A percentile compares a stretch with the other conserved stretches of the same genome.
Conservation (phyloP, 2,888 invertebrate species). For the Leptinotarsa haldemani region DNA sequence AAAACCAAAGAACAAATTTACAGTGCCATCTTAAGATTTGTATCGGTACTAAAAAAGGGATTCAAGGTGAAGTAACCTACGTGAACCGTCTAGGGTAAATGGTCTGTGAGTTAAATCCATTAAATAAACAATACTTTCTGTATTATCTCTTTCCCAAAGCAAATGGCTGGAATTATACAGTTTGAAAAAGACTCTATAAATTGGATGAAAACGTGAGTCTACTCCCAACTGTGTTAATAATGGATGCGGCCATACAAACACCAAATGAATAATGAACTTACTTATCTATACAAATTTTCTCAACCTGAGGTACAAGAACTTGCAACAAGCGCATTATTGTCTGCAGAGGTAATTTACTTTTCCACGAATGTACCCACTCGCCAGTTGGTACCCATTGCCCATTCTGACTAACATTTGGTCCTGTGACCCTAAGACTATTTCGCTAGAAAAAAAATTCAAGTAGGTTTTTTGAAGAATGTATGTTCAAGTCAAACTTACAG, state of each 20-base stretch:
- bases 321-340: constrained; percentile 99
- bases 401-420: constrained; percentile 56
- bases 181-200: too few species aligned
- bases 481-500: constrained; percentile 52
- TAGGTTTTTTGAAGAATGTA: neutral
- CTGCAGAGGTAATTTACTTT: constrained; percentile 95
- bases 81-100: too few species aligned
- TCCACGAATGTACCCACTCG: constrained; percentile 97
- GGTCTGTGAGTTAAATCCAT: too few species aligned
- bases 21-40: too few species aligned
- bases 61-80: too few species aligned
- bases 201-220: too few species aligned
- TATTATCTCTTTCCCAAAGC: too few species aligned
- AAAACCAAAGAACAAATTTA: too few species aligned
- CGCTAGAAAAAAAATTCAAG: constrained; percentile 64
- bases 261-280: constrained; percentile 66
- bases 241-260: neutral
- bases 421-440: constrained; percentile 73
- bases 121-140: too few species aligned
- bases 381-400: constrained; percentile 88
- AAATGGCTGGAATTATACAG: too few species aligned
- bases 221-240: too few species aligned
- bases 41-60: too few species aligned
- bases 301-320: constrained; percentile 98
- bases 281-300: constrained; percentile 99